phyloP scores from a whole-genome alignment of 2,888 invertebrate genomes.

The Hirtodrosophila trivittata region DNA sequence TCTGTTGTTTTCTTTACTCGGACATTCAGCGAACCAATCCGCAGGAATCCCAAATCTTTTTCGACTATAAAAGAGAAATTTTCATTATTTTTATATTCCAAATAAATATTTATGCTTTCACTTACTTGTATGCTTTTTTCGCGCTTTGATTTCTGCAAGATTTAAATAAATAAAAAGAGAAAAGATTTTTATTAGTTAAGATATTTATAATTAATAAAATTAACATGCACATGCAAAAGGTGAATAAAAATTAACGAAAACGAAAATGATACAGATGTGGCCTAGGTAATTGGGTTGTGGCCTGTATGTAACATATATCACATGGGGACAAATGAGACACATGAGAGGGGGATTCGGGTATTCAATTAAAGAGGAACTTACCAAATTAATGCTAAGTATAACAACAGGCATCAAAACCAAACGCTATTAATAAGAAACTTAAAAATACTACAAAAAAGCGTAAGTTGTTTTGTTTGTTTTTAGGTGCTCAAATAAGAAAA shows the following conservation, averaged over 20 bases:
- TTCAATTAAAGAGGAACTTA: conserved; percentile 46
- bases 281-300: too few relatives aligned
- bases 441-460: conserved; percentile 38
- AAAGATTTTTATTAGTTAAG: background rate
- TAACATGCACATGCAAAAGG: conserved; percentile 23
- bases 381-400: conserved; percentile 46
- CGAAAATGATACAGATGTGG: conserved; percentile 35
- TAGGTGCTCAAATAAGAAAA: conserved; percentile 13
- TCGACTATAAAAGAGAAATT: conserved; percentile 85
- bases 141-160: conserved; percentile 88
- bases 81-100: background rate
- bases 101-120: background rate
- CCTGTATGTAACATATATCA: too few relatives aligned
- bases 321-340: too few relatives aligned
- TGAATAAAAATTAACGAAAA: conserved; percentile 14
- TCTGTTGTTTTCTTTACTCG: conserved; percentile 96
- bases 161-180: background rate
- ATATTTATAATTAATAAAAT: conserved; percentile 5
- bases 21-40: conserved; percentile 96
- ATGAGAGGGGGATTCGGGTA: conserved; percentile 36
- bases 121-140: conserved; percentile 89
- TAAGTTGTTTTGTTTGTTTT: conserved; percentile 1
- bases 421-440: conserved; percentile 34
- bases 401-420: conserved; percentile 52
- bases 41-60: conserved; percentile 94